Evolutionary conservation across 2,888 invertebrate genomes (phyloP).

Genomic region (Erynnis tages): DNA sequence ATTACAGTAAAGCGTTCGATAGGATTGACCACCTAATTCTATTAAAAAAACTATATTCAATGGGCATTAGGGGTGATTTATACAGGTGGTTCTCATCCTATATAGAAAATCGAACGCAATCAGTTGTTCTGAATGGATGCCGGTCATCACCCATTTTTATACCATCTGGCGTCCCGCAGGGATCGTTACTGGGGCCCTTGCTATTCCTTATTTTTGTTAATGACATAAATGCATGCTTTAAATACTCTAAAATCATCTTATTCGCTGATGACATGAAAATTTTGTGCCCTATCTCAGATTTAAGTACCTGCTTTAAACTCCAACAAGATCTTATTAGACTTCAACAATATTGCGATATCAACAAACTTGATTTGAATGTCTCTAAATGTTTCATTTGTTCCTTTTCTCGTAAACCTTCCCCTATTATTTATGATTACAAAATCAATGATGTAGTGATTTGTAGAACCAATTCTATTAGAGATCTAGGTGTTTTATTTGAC

Average conservation of each 20-base stretch:
- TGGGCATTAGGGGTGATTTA: slow-evolving; percentile 24
- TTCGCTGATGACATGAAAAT: slow-evolving; percentile 27
- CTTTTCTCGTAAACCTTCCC: background rate
- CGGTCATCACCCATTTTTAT: background rate
- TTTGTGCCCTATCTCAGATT: slow-evolving; percentile 1
- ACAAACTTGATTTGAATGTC: slow-evolving; percentile 6
- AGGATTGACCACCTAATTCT: slow-evolving; percentile 21
- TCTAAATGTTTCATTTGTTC: background rate
- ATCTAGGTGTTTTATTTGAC: background rate
- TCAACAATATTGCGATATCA: background rate
- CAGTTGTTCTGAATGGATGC: slow-evolving; percentile 21
- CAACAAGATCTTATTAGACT: background rate
- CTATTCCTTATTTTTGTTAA: slow-evolving; percentile 20
- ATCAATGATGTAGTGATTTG: background rate
- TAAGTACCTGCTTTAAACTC: background rate
- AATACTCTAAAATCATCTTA: background rate
- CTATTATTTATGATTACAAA: background rate
- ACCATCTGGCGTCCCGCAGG: slow-evolving; percentile 27
- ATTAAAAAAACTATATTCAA: background rate
- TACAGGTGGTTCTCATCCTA: slow-evolving; percentile 29
- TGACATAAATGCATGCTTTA: slow-evolving; percentile 13
- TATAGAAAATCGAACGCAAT: slow-evolving; percentile 19
- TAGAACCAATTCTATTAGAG: background rate
- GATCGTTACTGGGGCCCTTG: slow-evolving; percentile 20
- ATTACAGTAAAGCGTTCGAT: slow-evolving; percentile 27